Percentiles rank a stretch among this genome's conserved stretches.
phyloP scores from a whole-genome alignment of 2,113 vertebrate genomes.

The Carassius carassius region DNA sequence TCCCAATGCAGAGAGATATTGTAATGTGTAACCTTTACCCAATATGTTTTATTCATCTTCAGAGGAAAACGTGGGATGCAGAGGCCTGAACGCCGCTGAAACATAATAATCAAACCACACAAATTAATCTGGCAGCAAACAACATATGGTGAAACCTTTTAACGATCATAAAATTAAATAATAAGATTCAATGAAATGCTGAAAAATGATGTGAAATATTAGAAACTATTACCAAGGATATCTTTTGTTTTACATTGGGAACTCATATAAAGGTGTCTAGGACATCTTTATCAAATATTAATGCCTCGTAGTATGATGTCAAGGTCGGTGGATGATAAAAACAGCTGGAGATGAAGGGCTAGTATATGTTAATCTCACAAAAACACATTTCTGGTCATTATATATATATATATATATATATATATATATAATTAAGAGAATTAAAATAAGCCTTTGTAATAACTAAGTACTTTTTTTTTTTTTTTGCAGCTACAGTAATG shows the following conservation, averaged over 20 bases:
- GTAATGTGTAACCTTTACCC: conserved; percentile 43
- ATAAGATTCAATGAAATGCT: background rate
- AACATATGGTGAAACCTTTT: background rate
- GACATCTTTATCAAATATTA: conserved; percentile 37
- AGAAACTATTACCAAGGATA: background rate
- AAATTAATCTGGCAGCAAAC: background rate
- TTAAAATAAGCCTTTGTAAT: no score
- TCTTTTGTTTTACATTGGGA: background rate
- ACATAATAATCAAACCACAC: background rate
- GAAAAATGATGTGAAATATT: background rate
- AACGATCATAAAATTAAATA: background rate
- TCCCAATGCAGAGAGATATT: conserved; percentile 41
- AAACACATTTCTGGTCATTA: background rate
- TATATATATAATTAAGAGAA: no score
- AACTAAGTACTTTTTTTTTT: no score
- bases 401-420: no score
- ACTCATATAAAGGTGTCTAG: conserved; percentile 24
- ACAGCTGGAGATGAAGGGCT: background rate
- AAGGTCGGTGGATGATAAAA: conserved; percentile 1
- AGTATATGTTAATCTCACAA: background rate
- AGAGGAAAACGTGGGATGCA: conserved; percentile 9
- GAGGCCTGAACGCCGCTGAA: background rate
- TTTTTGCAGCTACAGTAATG: background rate
- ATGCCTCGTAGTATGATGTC: conserved; percentile 9
- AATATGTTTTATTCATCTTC: conserved; percentile 42